Base-by-base conservation (phyloP, 2,797 vertebrate species). In the Rhinogobio ventralis region DNA sequence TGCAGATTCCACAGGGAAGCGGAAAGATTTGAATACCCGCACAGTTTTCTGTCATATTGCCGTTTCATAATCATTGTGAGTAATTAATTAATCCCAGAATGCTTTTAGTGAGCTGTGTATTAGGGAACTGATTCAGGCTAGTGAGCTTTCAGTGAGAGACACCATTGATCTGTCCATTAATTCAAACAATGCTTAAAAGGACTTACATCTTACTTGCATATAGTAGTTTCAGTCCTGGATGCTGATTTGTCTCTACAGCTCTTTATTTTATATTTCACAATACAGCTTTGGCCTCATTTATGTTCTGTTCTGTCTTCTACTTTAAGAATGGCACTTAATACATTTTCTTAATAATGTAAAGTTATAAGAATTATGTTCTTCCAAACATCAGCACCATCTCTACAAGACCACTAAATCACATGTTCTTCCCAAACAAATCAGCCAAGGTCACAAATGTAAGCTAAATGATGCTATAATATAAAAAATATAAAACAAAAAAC, bases 41-140 rank as follows among this genome's bases (percentile, higher is more conserved):
- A 28, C 77, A 79, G 77, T 79, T 83, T 69, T 79, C 71, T 85
- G 62, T 85, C 75, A 72, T 62, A 45, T 71, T 69, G 64, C 74
- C 7, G 0, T 51, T 85, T 85, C 55, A 79, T 66, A 79, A 51
- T 78, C 51, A 78, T 49, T 14, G 6, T 49, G 2, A 0, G 66
- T 84, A 78, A 78, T 84, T 51, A 78, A 78, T 79, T 79, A 84
- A 78, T 84, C 39, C 39, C 66, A 46, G 64, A 69, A 60, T 69
- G 51, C 33, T 82, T 62, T 84, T 49, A 71, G 20, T 71, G 53
- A 60, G 67, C 75, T 62, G 64, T 46, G 25, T 77, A 67, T 57
- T 33, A 84, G 36, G 39, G 9, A 25, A 33, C 25, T 62, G 28
- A 25, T 78, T 28, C 7, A 30, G 46, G 8, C 46, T 74, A 20